Percentiles rank a stretch among this genome's conserved stretches.
These are phyloP conservation scores for Peromyscus leucopus DNA, from an alignment of 2,113 vertebrate genomes.

Conservation along the genomic window DNA sequence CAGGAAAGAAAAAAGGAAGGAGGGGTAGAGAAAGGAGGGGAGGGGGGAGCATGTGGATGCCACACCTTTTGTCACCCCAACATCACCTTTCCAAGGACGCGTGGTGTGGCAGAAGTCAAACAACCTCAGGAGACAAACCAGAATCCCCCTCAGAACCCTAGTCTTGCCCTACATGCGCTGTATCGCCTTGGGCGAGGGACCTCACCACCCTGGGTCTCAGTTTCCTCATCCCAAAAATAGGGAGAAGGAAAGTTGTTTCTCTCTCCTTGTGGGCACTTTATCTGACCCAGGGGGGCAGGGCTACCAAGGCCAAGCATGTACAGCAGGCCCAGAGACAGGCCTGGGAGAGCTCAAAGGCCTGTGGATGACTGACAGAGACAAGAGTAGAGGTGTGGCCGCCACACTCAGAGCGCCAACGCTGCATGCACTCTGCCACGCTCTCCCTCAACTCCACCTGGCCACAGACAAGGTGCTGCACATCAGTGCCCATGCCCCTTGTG, in stretches of 20 bases:
- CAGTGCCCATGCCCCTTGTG: not conserved
- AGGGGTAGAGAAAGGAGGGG: not conserved
- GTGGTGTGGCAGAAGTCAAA: rapidly evolving
- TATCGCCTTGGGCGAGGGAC: not conserved
- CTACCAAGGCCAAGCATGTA: no score
- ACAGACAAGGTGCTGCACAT: not conserved
- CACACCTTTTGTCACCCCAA: not conserved
- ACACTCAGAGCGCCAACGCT: not conserved
- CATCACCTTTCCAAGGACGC: not conserved
- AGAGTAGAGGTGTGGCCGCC: not conserved
- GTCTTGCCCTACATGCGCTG: not conserved
- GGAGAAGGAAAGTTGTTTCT: not conserved
- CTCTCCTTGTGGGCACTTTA: not conserved
- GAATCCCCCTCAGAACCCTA: not conserved
- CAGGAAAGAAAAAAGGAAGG: no score
- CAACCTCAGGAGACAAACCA: not conserved
- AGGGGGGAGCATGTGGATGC: no score
- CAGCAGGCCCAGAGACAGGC: no score
- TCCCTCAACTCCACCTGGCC: not conserved
- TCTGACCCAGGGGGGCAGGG: not conserved
- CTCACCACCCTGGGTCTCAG: not conserved
- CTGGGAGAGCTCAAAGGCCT: not conserved
- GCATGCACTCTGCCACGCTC: not conserved
- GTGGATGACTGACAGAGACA: not conserved
- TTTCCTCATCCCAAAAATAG: not conserved